Evolutionary conservation across 2,113 vertebrate species (phyloP).

Genomic region (Pseudopodoces humilis): DNA sequence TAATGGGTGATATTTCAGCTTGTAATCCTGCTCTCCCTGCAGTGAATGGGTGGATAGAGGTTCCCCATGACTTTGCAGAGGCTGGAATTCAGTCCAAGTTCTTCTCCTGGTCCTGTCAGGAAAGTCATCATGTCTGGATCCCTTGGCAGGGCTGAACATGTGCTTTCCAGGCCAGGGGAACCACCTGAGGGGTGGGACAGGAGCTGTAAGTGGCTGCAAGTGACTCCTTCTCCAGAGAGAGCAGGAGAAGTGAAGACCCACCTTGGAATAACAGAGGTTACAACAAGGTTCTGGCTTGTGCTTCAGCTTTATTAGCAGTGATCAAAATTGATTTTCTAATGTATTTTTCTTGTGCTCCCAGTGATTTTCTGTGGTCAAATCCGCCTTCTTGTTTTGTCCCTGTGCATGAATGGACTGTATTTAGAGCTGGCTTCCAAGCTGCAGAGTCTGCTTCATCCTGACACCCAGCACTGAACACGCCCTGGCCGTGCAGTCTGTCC

Average conservation of each 20-base stretch:
- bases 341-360: background rate
- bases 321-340: background rate
- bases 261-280: background rate
- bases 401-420: background rate
- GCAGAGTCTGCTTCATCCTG: background rate
- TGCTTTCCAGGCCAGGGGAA: rapidly evolving
- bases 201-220: background rate
- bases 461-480: rapidly evolving
- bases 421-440: background rate
- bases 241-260: background rate
- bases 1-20: rapidly evolving
- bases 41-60: background rate
- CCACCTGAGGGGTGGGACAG: background rate
- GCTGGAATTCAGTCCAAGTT: background rate
- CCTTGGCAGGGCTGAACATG: rapidly evolving
- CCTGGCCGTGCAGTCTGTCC: background rate
- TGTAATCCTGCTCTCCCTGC: background rate
- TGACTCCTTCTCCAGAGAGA: background rate
- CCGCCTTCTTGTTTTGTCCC: background rate
- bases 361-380: background rate
- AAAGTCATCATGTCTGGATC: rapidly evolving
- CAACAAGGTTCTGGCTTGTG: background rate
- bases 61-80: background rate
- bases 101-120: background rate
- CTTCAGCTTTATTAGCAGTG: background rate